Evolutionary conservation across 2,888 invertebrate species (phyloP), one percentile per base, ranked within the genome.

Genomic region (Protodeltote pygarga): DNA sequence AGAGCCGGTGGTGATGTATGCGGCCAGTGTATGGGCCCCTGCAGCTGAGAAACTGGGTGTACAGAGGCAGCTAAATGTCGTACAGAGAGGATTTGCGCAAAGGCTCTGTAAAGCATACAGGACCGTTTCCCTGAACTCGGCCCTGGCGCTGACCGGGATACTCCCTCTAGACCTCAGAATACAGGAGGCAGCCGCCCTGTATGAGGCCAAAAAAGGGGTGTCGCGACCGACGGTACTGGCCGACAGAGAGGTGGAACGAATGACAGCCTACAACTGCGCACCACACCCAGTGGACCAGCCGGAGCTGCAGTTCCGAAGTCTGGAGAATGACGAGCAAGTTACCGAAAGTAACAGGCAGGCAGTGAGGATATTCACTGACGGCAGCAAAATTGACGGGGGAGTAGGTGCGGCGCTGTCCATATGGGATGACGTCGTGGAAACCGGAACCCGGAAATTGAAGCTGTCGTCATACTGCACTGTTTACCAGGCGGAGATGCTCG

Each of bases 31-130:
- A 0, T 65, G 61, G 55, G 55, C 46, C 1, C 38, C 42, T 0
- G 53, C 53, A 0, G 31, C 48, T 0, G 3, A n/a, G 1, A 50
- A 45, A 15, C 2, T 38, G 2, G 37, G 42, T 0, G 6, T 27
- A 0, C 8, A 13, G 0, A 60, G 42, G 5, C 5, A 37, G 3
- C 27, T 60, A 0, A n/a, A 20, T 3, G 2, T 31, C 0, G 31
- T 53, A 0, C 61, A 62, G 10, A 15, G 55, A 0, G 39, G 53
- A 0, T 37, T 59, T 1, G 55, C 44, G 0, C 55, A 53, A 5
- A 63, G 53, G 3, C n/a, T 63, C 0, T 41, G 41, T 3, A 28
- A 17, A 9, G 41, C 52, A 0, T 63, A 59, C 11, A 33, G 52
- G 0, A 59, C 62, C 1, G 49, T 47, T 9, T 58, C 54, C 1